Evolutionary conservation across 2,888 invertebrate species (phyloP), one percentile per base, ranked within the genome.

Genomic region (Tetragnatha montana): DNA sequence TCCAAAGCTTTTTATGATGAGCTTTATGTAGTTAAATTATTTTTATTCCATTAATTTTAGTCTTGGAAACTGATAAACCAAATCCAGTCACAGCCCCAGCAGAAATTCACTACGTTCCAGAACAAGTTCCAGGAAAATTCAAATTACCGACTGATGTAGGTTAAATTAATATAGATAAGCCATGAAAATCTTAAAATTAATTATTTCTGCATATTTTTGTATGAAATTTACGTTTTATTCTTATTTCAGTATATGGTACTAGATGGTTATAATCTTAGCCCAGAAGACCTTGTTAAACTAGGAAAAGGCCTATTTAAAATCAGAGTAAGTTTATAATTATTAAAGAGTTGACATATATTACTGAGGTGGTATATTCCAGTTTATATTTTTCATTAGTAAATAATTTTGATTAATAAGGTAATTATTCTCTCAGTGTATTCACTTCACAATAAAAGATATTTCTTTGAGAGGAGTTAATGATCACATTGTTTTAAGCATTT

Each of bases 251-350:
- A 93, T 88, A 92, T 95, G n/a, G 94, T 94, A 71, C 91, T 95
- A 91, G 95, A 95, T 92, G 95, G 95, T 12, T 93, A 94, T 91
- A 95, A 94, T 92, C 93, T 95, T 84, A 94, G 94, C 1, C 94
- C 95, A 0, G 95, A 95, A 91, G 95, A 95, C 92, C 93, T 95
- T 47, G 93, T 95, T 1, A 93, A 94, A 76, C 93, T 95, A 51
- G 95, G 95, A 8, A 94, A 94, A 91, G 95, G 95, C 6, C 92
- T 93, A 82, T 95, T 94, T 92, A 94, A 94, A 91, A 94, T 95
- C 22, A 94, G 94, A 94, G 95, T 95, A 92, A 78, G 81, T 51
- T n/a, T 69, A 60, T 60, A 10, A 60, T 60, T 10, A 17, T 8
- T 60, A 60, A 60, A 60, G 1, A 35, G 35, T 35, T 35, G 1